These are phyloP conservation scores for Cryptocheilus praepositus DNA, from an alignment of 2,888 invertebrate species.

Conservation along the genomic window DNA sequence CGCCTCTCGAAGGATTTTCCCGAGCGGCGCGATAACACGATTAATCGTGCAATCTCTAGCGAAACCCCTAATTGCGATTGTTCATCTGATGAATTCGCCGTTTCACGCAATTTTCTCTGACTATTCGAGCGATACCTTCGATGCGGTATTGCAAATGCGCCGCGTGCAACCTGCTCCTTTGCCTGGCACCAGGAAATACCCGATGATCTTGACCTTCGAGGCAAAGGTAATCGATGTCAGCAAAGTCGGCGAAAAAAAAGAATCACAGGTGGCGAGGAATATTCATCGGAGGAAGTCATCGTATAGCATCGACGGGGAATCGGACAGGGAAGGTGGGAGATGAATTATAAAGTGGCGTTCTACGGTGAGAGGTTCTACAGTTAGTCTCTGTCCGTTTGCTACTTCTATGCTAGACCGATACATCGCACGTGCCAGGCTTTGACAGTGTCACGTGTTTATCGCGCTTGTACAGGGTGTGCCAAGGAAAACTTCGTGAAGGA, in stretches of 20 bases:
- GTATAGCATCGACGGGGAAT: conserved; percentile 32
- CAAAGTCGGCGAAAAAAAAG: not conserved
- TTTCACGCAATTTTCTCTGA: too few relatives aligned
- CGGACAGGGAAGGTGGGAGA: conserved; percentile 64
- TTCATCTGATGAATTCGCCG: too few relatives aligned
- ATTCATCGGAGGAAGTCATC: conserved; percentile 20
- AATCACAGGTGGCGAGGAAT: not conserved
- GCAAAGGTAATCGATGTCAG: not conserved
- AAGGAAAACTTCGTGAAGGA: not conserved
- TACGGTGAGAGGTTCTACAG: conserved; percentile 70
- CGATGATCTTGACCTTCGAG: too few relatives aligned
- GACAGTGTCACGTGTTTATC: conserved; percentile 34
- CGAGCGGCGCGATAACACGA: too few relatives aligned
- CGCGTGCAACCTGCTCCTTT: too few relatives aligned
- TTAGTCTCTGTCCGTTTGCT: conserved; percentile 47
- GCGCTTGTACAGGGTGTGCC: not conserved
- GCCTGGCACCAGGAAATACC: too few relatives aligned
- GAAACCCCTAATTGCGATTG: too few relatives aligned
- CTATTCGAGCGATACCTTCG: too few relatives aligned
- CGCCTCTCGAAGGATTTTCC: too few relatives aligned
- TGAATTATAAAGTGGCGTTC: conserved; percentile 70
- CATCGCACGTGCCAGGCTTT: conserved; percentile 20
- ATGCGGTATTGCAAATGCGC: too few relatives aligned
- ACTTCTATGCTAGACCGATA: conserved; percentile 24
- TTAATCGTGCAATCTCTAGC: too few relatives aligned